These are phyloP conservation scores for Ormyrus thymus DNA, from an alignment of 2,888 invertebrate genomes.

Conservation along the genomic window DNA sequence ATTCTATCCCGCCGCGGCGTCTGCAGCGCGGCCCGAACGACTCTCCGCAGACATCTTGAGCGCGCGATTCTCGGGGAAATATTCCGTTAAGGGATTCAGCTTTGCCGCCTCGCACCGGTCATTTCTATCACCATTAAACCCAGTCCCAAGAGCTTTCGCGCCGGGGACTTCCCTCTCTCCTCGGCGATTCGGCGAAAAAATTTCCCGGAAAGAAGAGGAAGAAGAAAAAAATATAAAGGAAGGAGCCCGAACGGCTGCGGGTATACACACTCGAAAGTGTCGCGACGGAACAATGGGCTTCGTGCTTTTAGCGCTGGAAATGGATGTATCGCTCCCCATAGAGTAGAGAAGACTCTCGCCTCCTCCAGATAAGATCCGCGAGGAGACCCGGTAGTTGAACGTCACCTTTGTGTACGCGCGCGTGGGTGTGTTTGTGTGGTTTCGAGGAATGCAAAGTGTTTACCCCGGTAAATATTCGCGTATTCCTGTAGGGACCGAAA, in stretches of 20 bases:
- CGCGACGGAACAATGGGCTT: conserved; percentile 47
- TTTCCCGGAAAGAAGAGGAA: background rate
- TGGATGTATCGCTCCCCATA: conserved; percentile 33
- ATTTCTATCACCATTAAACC: conserved; percentile 27
- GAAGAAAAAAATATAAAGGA: background rate
- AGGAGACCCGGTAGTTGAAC: too few relatives aligned
- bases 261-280: conserved; percentile 8
- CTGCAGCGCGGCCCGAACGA: background rate
- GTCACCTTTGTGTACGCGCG: too few relatives aligned
- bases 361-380: too few relatives aligned
- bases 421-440: too few relatives aligned
- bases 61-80: background rate
- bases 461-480: too few relatives aligned
- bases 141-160: background rate
- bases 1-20: background rate
- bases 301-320: conserved; percentile 9
- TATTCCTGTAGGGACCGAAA: too few relatives aligned
- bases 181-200: background rate
- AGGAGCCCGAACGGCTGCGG: background rate
- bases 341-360: background rate
- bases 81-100: background rate
- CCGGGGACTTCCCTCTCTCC: background rate
- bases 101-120: background rate
- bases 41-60: background rate
- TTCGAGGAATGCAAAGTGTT: too few relatives aligned